These are phyloP conservation scores for Agonopterix alstromeriana DNA, from an alignment of 2,888 invertebrate species.

Conservation along the genomic window DNA sequence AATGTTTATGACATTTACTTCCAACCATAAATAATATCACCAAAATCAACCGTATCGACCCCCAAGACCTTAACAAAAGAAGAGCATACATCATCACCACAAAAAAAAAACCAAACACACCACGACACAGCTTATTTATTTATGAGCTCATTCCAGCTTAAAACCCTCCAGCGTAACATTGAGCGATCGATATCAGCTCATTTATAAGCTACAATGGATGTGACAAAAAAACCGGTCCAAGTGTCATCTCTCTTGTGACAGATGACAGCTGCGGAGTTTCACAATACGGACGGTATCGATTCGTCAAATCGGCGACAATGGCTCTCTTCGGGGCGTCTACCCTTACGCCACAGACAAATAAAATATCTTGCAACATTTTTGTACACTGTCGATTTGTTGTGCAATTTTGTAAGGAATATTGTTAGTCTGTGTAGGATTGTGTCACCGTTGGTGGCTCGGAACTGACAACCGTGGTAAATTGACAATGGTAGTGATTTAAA, in stretches of 20 bases:
- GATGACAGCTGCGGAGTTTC: constrained; percentile 66
- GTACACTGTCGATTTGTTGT: constrained; percentile 19
- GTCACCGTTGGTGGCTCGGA: constrained; percentile 30
- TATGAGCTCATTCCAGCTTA: constrained; percentile 62
- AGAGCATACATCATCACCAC: constrained; percentile 54
- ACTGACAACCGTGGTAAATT: constrained; percentile 61
- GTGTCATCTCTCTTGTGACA: constrained; percentile 67
- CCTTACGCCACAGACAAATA: constrained; percentile 42
- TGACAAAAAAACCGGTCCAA: constrained; percentile 63
- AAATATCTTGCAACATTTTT: constrained; percentile 5
- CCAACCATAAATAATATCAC: constrained; percentile 33
- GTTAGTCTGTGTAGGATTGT: constrained; percentile 32
- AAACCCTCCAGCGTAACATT: constrained; percentile 62
- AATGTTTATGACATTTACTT: constrained; percentile 6
- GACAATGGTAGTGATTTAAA: constrained; percentile 67
- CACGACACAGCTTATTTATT: constrained; percentile 71
- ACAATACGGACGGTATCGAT: constrained; percentile 62
- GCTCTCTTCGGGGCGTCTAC: constrained; percentile 50
- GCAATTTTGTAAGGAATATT: constrained; percentile 7
- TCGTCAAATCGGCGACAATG: constrained; percentile 60
- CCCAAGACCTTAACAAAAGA: constrained; percentile 55
- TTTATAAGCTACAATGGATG: constrained; percentile 55
- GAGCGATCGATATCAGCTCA: constrained; percentile 72
- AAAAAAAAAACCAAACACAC: constrained; percentile 54
- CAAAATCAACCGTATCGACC: constrained; percentile 41